phyloP scores from a whole-genome alignment of 2,888 invertebrate genomes.

The Chelonus formosanus region DNA sequence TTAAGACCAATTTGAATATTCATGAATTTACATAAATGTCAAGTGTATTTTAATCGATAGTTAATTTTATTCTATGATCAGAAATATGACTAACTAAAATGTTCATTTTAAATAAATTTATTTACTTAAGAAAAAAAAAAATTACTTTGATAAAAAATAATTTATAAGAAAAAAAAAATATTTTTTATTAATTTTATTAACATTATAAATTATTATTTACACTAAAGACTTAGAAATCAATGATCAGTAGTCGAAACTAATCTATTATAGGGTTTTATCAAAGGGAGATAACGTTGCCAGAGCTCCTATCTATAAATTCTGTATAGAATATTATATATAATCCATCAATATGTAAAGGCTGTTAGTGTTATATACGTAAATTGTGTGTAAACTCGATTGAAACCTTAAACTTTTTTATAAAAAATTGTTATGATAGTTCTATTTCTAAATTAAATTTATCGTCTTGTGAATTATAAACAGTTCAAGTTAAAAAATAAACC shows the following conservation, averaged over 20 bases:
- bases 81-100: too few relatives aligned
- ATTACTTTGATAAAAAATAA: too few relatives aligned
- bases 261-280: conserved; percentile 56
- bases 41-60: too few relatives aligned
- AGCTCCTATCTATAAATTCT: conserved; percentile 63
- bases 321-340: conserved; percentile 64
- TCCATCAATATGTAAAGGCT: conserved; percentile 51
- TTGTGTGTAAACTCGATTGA: conserved; percentile 40
- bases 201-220: neutral
- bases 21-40: too few relatives aligned
- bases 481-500: conserved; percentile 1
- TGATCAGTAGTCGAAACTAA: conserved; percentile 57
- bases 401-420: neutral
- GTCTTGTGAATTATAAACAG: neutral
- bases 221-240: conserved; percentile 42
- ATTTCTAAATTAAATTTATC: too few relatives aligned
- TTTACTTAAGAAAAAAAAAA: too few relatives aligned
- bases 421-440: too few relatives aligned
- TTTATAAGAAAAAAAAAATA: too few relatives aligned
- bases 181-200: too few relatives aligned
- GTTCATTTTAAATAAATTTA: too few relatives aligned
- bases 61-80: too few relatives aligned
- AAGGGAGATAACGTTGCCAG: conserved; percentile 60
- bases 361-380: conserved; percentile 48
- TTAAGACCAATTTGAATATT: too few relatives aligned